Percentiles rank a stretch among this genome's conserved stretches.
These are phyloP conservation scores for Orchesella flavescens DNA, from an alignment of 2,888 invertebrate species.

Conservation along the genomic window DNA sequence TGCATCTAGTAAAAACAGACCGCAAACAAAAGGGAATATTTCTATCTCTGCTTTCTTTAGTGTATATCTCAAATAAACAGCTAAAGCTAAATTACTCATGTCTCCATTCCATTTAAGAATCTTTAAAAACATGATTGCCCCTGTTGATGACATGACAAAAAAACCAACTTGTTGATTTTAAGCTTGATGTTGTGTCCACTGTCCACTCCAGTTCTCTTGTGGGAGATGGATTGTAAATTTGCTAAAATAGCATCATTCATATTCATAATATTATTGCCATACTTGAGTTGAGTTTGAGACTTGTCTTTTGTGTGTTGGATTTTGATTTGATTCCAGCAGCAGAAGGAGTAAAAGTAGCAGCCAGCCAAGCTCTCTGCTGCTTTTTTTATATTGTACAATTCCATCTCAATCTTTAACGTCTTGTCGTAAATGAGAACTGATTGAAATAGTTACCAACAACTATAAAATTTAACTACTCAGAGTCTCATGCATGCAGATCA, in stretches of 20 bases:
- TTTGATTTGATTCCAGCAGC: neutral
- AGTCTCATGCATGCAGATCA: slow-evolving; percentile 63
- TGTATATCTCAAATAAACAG: neutral
- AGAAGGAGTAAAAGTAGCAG: too few species aligned
- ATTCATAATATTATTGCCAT: neutral
- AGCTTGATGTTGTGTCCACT: too few species aligned
- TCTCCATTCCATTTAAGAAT: slow-evolving; percentile 37
- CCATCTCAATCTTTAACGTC: slow-evolving; percentile 53
- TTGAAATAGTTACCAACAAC: slow-evolving; percentile 63
- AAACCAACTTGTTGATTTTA: neutral
- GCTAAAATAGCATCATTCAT: too few species aligned
- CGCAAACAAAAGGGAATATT: slow-evolving; percentile 40
- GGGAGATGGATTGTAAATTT: neutral
- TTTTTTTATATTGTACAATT: slow-evolving; percentile 36
- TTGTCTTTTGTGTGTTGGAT: neutral
- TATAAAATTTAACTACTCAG: slow-evolving; percentile 60
- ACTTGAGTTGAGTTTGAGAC: neutral
- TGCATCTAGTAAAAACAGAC: slow-evolving; percentile 43
- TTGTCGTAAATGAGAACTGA: slow-evolving; percentile 59
- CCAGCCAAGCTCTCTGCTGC: too few species aligned
- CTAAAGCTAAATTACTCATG: slow-evolving; percentile 26
- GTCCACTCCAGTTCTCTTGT: neutral
- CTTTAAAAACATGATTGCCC: neutral
- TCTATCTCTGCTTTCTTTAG: too few species aligned
- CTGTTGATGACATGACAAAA: neutral